These are phyloP conservation scores for Cephus pulcher DNA, from an alignment of 2,888 invertebrate genomes.

Conservation along the genomic window DNA sequence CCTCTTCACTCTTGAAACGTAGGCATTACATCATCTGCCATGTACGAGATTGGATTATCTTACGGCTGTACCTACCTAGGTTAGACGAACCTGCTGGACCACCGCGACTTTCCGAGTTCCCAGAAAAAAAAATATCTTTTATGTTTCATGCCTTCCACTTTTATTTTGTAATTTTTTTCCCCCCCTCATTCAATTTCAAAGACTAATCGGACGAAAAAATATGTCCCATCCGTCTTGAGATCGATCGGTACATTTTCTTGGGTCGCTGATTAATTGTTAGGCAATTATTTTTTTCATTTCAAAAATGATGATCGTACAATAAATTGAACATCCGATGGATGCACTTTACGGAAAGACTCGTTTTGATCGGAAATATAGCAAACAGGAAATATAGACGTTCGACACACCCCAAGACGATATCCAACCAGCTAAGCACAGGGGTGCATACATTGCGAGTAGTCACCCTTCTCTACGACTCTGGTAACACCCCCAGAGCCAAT, in stretches of 20 bases:
- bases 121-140: not conserved
- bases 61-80: not conserved
- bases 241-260: not conserved
- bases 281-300: not conserved
- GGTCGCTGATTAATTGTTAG: not conserved
- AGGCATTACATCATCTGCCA: conserved; percentile 10
- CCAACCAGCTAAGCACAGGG: conserved; percentile 27
- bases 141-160: not conserved
- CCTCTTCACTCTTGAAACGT: conserved; percentile 23
- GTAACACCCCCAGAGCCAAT: conserved; percentile 56
- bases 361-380: not conserved
- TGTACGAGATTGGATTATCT: conserved; percentile 13
- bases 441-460: conserved; percentile 57
- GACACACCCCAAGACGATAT: conserved; percentile 26
- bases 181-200: not conserved
- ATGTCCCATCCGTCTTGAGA: not conserved
- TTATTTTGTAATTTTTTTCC: not conserved
- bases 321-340: not conserved
- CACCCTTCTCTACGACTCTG: conserved; percentile 31
- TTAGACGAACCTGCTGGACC: not conserved
- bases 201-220: not conserved
- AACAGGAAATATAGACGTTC: conserved; percentile 44
- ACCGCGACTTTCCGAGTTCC: not conserved
- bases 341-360: not conserved
- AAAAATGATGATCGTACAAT: not conserved